These are phyloP conservation scores for Porites cylindrica DNA, from an alignment of 92 coral and sea anemone genomes.

Conservation along the genomic window DNA sequence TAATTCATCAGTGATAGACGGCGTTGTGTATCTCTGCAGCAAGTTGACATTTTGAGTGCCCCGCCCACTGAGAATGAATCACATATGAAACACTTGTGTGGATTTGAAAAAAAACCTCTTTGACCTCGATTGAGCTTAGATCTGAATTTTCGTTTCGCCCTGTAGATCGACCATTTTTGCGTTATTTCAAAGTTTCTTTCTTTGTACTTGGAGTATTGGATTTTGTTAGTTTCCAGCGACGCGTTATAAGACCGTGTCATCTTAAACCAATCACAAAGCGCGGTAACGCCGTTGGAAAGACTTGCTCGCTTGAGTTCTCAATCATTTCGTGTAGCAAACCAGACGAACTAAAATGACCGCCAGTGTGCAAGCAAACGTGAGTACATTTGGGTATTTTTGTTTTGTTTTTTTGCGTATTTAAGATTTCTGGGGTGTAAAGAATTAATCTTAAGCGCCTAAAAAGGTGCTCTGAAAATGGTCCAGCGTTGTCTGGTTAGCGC, in stretches of 20 bases:
- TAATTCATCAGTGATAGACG: background rate
- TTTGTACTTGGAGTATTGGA: background rate
- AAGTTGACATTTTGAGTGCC: slow-evolving; percentile 7
- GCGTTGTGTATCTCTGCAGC: background rate
- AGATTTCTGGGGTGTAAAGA: background rate
- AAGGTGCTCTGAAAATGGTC: background rate
- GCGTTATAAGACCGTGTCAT: background rate
- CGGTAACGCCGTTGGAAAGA: background rate
- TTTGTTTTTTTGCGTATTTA: no score
- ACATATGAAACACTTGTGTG: no score
- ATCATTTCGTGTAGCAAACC: no score
- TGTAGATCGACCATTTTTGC: background rate
- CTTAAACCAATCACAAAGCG: slow-evolving; percentile 22
- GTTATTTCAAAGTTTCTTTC: background rate
- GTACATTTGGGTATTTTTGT: background rate
- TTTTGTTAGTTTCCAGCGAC: background rate
- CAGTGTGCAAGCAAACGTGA: background rate
- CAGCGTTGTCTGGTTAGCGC: background rate
- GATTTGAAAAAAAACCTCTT: no score
- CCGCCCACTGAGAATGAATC: slow-evolving; percentile 13
- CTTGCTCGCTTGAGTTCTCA: no score
- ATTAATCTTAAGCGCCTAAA: background rate
- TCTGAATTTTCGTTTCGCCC: background rate
- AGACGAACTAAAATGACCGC: no score
- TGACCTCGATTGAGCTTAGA: no score